These are phyloP conservation scores for Gymnothorax javanicus DNA, from an alignment of 2,797 vertebrate species.

Conservation along the genomic window DNA sequence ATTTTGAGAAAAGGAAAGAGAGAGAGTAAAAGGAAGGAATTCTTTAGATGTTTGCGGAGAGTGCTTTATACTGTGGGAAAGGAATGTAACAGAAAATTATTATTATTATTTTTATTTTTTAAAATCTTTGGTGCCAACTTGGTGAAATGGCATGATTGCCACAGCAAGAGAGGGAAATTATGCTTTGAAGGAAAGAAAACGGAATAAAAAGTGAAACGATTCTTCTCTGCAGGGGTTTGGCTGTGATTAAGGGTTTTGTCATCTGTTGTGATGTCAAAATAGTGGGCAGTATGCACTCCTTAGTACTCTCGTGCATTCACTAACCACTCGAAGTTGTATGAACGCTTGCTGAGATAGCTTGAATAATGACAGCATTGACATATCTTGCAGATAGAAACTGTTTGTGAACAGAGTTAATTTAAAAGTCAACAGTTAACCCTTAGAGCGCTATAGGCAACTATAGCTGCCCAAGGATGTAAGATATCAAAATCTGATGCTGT, in stretches of 20 bases:
- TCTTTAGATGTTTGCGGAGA: conserved; percentile 60
- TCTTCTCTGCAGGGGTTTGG: conserved; percentile 46
- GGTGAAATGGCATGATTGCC: conserved; percentile 59
- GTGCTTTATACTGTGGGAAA: conserved; percentile 47
- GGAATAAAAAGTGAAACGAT: conserved; percentile 39
- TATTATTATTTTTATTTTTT: conserved; percentile 56
- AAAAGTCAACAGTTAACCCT: not conserved
- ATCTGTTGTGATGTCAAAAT: conserved; percentile 51
- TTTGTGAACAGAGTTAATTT: not conserved
- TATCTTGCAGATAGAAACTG: not conserved
- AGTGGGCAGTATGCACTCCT: conserved; percentile 41
- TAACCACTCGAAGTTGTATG: not conserved
- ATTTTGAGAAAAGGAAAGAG: conserved; percentile 51
- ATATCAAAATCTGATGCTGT: no score
- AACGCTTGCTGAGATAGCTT: no score
- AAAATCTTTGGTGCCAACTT: conserved; percentile 45
- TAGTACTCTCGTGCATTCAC: not conserved
- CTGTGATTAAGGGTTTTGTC: conserved; percentile 51
- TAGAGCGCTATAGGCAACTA: no score
- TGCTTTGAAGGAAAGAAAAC: conserved; percentile 26
- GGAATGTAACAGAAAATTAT: conserved; percentile 54
- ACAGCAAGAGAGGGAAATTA: conserved; percentile 55
- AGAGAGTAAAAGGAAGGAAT: conserved; percentile 55
- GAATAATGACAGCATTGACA: not conserved
- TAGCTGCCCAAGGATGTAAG: no score